Percentiles rank a stretch among this genome's conserved stretches.
These are phyloP conservation scores for Pogonocherus hispidulus DNA, from an alignment of 2,888 invertebrate species.

Conservation along the genomic window DNA sequence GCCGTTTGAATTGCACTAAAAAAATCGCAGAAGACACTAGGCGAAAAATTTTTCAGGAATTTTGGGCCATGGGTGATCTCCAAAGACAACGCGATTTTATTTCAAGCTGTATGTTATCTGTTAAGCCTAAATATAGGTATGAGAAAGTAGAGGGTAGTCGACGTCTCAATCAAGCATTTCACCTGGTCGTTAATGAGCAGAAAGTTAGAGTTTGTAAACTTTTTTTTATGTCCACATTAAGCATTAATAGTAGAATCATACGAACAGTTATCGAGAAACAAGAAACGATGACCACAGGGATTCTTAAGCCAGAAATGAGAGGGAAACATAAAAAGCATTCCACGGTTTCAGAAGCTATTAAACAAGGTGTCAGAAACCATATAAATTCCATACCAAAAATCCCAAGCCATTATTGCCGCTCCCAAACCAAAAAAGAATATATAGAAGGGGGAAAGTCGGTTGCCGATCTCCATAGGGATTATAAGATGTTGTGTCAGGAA, in stretches of 20 bases:
- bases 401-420: slow-evolving; percentile 11
- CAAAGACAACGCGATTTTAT: background rate
- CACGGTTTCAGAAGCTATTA: slow-evolving; percentile 1
- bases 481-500: background rate
- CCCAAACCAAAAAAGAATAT: background rate
- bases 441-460: slow-evolving; percentile 8
- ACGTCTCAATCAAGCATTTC: background rate
- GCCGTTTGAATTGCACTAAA: slow-evolving; percentile 1
- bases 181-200: background rate
- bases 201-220: slow-evolving; percentile 1
- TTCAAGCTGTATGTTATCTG: background rate
- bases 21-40: background rate
- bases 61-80: slow-evolving; percentile 6
- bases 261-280: slow-evolving; percentile 10
- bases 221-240: slow-evolving; percentile 16
- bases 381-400: background rate
- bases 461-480: slow-evolving; percentile 6
- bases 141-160: background rate
- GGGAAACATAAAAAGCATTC: slow-evolving; percentile 14
- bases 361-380: background rate
- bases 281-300: background rate
- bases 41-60: background rate
- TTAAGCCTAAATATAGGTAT: slow-evolving; percentile 5
- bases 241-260: background rate
- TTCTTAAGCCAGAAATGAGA: background rate